Evolutionary conservation across 2,888 invertebrate genomes (phyloP).

Genomic region (Drosophila mimetica): DNA sequence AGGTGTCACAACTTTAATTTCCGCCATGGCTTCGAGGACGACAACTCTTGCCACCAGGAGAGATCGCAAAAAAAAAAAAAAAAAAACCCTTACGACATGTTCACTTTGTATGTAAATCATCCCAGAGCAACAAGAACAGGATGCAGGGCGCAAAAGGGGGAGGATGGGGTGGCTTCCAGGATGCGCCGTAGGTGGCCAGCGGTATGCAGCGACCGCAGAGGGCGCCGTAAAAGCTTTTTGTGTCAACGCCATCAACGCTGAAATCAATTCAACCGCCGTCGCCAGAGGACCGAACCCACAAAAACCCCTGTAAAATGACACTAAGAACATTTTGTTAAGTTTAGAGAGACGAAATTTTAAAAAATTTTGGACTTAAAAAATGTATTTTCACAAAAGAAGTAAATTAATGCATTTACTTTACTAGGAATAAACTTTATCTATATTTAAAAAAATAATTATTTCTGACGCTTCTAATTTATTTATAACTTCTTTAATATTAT

Average conservation of each 20-base stretch:
- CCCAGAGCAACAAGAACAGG: conserved; percentile 58
- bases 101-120: conserved; percentile 79
- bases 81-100: conserved; percentile 60
- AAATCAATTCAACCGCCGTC: conserved; percentile 75
- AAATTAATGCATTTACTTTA: no score
- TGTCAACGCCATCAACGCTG: conserved; percentile 82
- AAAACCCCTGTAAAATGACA: conserved; percentile 5
- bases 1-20: conserved; percentile 77
- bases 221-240: conserved; percentile 81
- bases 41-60: conserved; percentile 48
- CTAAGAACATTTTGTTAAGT: not conserved
- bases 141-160: conserved; percentile 24
- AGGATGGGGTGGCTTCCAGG: conserved; percentile 27
- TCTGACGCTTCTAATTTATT: no score
- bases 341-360: no score
- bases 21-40: conserved; percentile 65
- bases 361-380: not conserved
- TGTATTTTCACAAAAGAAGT: no score
- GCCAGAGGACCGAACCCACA: conserved; percentile 31
- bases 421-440: no score
- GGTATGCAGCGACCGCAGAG: conserved; percentile 76
- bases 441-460: no score
- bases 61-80: conserved; percentile 32
- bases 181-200: conserved; percentile 75
- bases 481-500: no score